These are phyloP conservation scores for Caenorhabditis sp. DNA, from an alignment of 2,888 invertebrate species.

Conservation along the genomic window DNA sequence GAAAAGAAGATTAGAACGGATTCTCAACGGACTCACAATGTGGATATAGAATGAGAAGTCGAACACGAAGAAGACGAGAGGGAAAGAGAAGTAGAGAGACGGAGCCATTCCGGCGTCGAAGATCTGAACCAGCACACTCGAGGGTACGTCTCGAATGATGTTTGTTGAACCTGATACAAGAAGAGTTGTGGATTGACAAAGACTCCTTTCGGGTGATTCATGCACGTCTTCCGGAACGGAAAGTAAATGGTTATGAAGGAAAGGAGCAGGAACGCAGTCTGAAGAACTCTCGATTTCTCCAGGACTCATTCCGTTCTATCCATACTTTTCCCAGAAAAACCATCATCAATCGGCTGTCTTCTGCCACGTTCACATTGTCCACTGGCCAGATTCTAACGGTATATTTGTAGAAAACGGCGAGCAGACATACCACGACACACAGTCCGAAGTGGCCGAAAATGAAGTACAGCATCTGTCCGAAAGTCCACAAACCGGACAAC, in stretches of 20 bases:
- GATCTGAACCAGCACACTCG: too few relatives aligned
- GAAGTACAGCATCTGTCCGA: conserved; percentile 24
- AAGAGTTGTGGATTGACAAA: conserved; percentile 26
- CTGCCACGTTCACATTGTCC: conserved; percentile 22
- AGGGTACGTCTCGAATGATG: too few relatives aligned
- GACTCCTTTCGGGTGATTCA: conserved; percentile 27
- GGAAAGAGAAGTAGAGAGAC: conserved; percentile 43
- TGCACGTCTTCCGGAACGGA: conserved; percentile 41
- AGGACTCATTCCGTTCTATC: not conserved
- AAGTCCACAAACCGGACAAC: conserved; percentile 28
- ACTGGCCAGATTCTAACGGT: conserved; percentile 19
- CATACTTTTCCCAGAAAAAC: conserved; percentile 14
- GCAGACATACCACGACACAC: not conserved
- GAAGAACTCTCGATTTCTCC: not conserved
- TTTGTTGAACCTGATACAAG: too few relatives aligned
- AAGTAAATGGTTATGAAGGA: conserved; percentile 19
- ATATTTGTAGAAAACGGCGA: conserved; percentile 18
- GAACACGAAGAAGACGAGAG: conserved; percentile 22
- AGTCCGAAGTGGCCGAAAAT: conserved; percentile 22
- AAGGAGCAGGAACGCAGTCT: conserved; percentile 19
- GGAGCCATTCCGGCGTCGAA: conserved; percentile 25
- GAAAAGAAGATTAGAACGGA: too few relatives aligned
- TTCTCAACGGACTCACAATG: conserved; percentile 36
- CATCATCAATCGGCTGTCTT: not conserved
- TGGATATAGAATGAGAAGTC: conserved; percentile 20